These are phyloP conservation scores for Cryptomyrus ogoouensis DNA, from an alignment of 2,113 vertebrate species.

Conservation along the genomic window DNA sequence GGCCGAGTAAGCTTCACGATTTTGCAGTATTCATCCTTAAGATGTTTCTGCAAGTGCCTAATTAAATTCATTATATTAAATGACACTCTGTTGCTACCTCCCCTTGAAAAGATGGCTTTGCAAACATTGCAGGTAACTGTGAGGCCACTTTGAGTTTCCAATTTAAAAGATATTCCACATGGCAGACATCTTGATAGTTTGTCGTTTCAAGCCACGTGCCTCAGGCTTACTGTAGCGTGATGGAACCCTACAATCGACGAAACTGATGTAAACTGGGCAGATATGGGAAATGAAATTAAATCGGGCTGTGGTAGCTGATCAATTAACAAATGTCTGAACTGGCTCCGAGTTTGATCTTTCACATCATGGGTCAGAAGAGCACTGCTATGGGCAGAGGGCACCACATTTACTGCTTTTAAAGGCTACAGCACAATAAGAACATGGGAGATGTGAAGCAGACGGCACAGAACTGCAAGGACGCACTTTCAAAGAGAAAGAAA, in stretches of 20 bases:
- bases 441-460: background rate
- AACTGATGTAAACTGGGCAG: background rate
- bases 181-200: background rate
- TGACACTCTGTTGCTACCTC: background rate
- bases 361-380: background rate
- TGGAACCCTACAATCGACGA: background rate
- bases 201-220: background rate
- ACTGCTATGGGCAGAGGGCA: background rate
- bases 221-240: background rate
- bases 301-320: background rate
- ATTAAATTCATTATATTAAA: background rate
- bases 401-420: background rate
- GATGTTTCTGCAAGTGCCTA: background rate
- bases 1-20: background rate
- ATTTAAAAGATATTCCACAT: background rate
- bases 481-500: slow-evolving; percentile 10
- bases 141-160: background rate
- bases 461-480: slow-evolving; percentile 10
- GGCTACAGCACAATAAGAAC: background rate
- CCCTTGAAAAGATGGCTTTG: background rate
- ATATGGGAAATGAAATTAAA: background rate
- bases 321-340: background rate
- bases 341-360: background rate
- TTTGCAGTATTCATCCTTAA: background rate
- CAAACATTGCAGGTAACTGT: background rate